A percentile compares a stretch with the other conserved stretches of the same genome.
phyloP scores from a whole-genome alignment of 2,888 invertebrate species.

The Drosophila villosipedis region DNA sequence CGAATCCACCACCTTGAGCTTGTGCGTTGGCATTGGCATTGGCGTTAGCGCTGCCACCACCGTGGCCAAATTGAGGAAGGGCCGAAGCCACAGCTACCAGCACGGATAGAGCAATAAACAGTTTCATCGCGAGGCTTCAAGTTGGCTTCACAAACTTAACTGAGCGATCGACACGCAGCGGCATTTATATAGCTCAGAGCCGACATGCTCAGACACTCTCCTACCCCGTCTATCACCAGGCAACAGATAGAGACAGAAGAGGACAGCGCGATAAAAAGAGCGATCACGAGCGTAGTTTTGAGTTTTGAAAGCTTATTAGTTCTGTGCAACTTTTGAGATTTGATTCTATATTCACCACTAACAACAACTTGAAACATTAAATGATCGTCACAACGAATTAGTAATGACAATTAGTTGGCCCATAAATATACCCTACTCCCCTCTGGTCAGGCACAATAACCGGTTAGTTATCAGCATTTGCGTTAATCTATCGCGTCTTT shows the following conservation, averaged over 20 bases:
- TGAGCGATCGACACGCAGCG: constrained; percentile 1
- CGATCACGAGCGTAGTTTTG: not conserved
- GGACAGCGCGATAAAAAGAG: not conserved
- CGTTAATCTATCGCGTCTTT: not conserved
- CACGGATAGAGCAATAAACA: constrained; percentile 54
- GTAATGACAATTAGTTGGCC: constrained; percentile 41
- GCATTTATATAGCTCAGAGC: constrained; percentile 60
- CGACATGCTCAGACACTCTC: not conserved
- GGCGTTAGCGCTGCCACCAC: constrained; percentile 28
- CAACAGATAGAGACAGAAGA: not conserved
- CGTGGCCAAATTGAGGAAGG: constrained; percentile 25
- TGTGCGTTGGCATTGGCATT: constrained; percentile 30
- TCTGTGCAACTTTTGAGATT: constrained; percentile 29
- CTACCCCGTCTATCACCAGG: not conserved
- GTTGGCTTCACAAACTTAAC: constrained; percentile 55
- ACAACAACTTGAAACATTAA: constrained; percentile 9
- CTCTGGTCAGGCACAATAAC: constrained; percentile 12
- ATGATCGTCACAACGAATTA: constrained; percentile 39
- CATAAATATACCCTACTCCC: constrained; percentile 20
- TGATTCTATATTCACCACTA: constrained; percentile 6
- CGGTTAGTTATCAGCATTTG: constrained; percentile 29
- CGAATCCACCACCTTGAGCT: constrained; percentile 13
- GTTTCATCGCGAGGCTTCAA: constrained; percentile 59
- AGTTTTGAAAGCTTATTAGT: constrained; percentile 16
- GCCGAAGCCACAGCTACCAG: constrained; percentile 52